Evolutionary conservation across 2,888 invertebrate species (phyloP).

Genomic region (Plebejus anna): DNA sequence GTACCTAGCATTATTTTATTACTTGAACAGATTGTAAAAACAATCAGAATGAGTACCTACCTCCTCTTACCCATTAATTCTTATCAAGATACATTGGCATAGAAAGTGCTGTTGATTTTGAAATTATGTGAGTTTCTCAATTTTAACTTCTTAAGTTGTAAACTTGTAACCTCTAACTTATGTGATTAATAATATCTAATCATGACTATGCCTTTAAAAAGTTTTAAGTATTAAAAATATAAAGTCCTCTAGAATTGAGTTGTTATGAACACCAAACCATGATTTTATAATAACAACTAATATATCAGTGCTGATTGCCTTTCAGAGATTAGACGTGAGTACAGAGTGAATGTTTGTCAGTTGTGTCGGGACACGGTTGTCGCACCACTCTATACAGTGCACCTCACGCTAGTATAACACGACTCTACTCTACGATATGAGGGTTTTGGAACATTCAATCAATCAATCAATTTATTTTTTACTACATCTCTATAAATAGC

Average conservation of each 20-base stretch:
- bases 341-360: conserved; percentile 70
- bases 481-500: neutral
- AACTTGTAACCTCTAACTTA: no score
- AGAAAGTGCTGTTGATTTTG: no score
- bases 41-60: neutral
- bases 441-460: neutral
- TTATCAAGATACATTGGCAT: neutral
- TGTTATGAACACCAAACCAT: neutral
- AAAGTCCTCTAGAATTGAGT: neutral
- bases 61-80: neutral
- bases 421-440: neutral
- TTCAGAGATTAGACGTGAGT: conserved; percentile 80
- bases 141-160: no score
- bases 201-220: neutral
- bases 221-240: no score
- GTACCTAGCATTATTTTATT: neutral
- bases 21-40: neutral
- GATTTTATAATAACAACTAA: conserved; percentile 36
- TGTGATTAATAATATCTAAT: no score
- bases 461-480: neutral
- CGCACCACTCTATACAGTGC: conserved; percentile 47
- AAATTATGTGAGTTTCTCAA: no score
- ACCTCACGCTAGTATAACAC: neutral
- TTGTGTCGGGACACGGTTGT: conserved; percentile 50
- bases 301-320: conserved; percentile 58